phyloP scores from a whole-genome alignment of 2,113 vertebrate genomes.

The Corythoichthys haematopterus region DNA sequence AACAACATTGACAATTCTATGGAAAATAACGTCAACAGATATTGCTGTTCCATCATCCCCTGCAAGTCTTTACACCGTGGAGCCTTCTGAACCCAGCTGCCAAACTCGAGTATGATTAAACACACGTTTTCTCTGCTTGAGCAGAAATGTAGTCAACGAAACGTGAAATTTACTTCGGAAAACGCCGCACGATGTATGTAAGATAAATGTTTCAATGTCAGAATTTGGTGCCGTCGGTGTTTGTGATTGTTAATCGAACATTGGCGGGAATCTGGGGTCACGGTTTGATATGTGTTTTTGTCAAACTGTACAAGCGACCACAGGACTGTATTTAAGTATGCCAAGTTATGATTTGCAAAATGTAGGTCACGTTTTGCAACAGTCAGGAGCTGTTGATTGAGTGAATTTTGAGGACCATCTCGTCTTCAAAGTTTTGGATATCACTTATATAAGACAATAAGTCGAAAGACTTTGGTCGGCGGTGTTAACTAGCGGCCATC shows the following conservation, averaged over 20 bases:
- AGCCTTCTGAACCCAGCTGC: not conserved
- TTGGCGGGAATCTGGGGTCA: not conserved
- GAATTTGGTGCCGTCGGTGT: not conserved
- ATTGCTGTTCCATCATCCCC: not conserved
- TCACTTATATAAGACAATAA: too few relatives aligned
- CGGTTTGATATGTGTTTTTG: not conserved
- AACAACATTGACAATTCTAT: not conserved
- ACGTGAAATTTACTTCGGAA: not conserved
- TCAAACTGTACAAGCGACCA: not conserved
- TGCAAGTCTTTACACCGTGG: not conserved
- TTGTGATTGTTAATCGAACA: constrained; percentile 16
- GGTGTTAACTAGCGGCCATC: too few relatives aligned
- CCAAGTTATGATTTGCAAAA: too few relatives aligned
- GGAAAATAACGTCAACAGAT: not conserved
- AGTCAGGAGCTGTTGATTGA: too few relatives aligned
- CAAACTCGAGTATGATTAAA: not conserved
- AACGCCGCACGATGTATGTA: not conserved
- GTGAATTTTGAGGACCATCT: too few relatives aligned
- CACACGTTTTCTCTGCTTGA: not conserved
- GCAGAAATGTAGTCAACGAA: not conserved
- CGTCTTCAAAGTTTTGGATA: too few relatives aligned
- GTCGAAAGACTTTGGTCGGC: too few relatives aligned
- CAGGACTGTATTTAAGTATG: too few relatives aligned
- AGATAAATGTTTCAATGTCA: not conserved
- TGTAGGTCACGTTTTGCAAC: too few relatives aligned